phyloP scores from a whole-genome alignment of 2,888 invertebrate species.

The Macrophya annulata region DNA sequence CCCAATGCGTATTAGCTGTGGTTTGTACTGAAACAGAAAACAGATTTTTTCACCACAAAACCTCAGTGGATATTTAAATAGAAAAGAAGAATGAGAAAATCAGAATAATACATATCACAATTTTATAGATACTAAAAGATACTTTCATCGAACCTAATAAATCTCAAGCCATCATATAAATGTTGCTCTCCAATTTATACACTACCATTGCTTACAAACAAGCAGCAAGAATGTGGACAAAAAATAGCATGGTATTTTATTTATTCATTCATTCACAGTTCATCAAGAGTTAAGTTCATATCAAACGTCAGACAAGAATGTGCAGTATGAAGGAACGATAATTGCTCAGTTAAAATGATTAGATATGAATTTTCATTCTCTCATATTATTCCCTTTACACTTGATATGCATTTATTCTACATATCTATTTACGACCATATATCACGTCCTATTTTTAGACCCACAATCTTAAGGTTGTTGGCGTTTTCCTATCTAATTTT shows the following conservation, averaged over 20 bases:
- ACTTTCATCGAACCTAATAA: background rate
- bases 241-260: conserved; percentile 29
- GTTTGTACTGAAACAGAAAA: conserved; percentile 71
- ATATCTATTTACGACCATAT: conserved; percentile 2
- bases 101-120: background rate
- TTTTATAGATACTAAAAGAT: background rate
- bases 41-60: conserved; percentile 54
- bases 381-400: background rate
- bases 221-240: background rate
- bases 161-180: background rate
- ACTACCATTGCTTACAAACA: background rate
- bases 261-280: conserved; percentile 29
- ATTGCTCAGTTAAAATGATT: conserved; percentile 29
- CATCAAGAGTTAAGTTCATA: conserved; percentile 5
- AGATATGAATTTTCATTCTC: conserved; percentile 4
- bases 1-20: conserved; percentile 87
- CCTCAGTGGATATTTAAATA: background rate
- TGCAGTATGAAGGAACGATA: conserved; percentile 7
- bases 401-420: background rate
- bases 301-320: background rate
- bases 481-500: background rate
- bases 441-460: conserved; percentile 40
- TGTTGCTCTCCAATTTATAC: background rate
- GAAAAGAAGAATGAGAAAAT: conserved; percentile 54
- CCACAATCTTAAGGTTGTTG: conserved; percentile 35